phyloP scores from a whole-genome alignment of 1,140 invertebrate genomes.

The Hormaphis cornu region DNA sequence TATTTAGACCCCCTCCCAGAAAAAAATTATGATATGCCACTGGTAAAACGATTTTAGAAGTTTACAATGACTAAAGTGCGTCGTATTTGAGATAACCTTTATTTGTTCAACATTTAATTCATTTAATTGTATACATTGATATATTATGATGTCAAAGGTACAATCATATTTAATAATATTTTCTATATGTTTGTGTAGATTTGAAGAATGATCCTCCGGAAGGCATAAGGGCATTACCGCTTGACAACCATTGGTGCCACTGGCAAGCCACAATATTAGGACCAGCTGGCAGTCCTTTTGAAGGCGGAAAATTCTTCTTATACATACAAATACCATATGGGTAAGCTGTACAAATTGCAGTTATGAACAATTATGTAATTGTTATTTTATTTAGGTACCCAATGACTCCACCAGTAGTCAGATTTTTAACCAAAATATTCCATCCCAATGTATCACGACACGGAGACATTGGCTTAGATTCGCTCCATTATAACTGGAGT shows the following conservation, averaged over 20 bases:
- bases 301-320: constrained; percentile 89
- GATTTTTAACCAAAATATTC: constrained; percentile 82
- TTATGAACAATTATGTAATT: background rate
- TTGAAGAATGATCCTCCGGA: constrained; percentile 74
- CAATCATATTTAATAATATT: background rate
- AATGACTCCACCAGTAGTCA: constrained; percentile 77
- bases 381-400: constrained; percentile 61
- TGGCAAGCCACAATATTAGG: constrained; percentile 88
- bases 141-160: too few relatives aligned
- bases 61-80: too few relatives aligned
- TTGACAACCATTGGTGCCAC: constrained; percentile 72
- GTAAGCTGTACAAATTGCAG: constrained; percentile 41
- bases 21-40: too few relatives aligned
- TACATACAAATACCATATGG: constrained; percentile 76
- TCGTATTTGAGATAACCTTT: too few relatives aligned
- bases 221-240: constrained; percentile 76
- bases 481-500: constrained; percentile 92
- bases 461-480: constrained; percentile 92
- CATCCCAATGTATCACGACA: constrained; percentile 92
- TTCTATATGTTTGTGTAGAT: constrained; percentile 42
- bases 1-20: too few relatives aligned
- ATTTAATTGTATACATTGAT: too few relatives aligned
- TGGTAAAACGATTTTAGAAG: too few relatives aligned
- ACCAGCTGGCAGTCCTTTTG: constrained; percentile 80
- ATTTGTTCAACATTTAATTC: too few relatives aligned